Conservation (phyloP, 2,888 invertebrate species). For the Chalcis sispes region DNA sequence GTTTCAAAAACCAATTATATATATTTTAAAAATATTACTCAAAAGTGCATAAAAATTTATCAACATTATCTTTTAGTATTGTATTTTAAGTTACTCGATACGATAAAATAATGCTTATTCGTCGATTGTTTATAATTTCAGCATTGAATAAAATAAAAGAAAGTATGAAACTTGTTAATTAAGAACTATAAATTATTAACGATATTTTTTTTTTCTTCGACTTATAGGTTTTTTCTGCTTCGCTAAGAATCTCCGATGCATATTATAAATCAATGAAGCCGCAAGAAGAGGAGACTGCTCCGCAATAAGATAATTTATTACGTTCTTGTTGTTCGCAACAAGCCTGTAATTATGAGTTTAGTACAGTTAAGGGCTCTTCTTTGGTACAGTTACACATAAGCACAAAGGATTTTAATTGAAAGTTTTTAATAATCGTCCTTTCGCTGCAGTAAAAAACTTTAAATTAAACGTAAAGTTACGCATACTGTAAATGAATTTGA, state of each 20-base stretch:
- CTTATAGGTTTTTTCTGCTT: not conserved
- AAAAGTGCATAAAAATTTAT: too few relatives aligned
- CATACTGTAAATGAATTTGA: too few relatives aligned
- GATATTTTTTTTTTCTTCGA: not conserved
- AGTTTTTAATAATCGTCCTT: constrained; percentile 2
- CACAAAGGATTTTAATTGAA: constrained; percentile 45
- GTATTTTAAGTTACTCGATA: too few relatives aligned
- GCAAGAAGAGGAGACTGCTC: constrained; percentile 26
- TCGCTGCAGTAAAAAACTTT: too few relatives aligned
- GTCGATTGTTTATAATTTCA: too few relatives aligned
- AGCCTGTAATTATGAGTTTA: constrained; percentile 49
- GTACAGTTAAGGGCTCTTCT: constrained; percentile 37
- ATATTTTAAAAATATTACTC: too few relatives aligned
- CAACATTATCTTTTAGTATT: too few relatives aligned
- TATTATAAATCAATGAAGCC: constrained; percentile 53
- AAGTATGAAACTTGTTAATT: not conserved
- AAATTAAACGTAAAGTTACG: too few relatives aligned
- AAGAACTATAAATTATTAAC: too few relatives aligned
- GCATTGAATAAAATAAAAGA: not conserved
- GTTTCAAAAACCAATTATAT: too few relatives aligned
- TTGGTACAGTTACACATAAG: constrained; percentile 25
- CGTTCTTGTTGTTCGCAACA: constrained; percentile 42
- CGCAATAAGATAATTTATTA: constrained; percentile 52
- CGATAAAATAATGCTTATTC: too few relatives aligned
- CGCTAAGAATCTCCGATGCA: constrained; percentile 39